Conservation (phyloP, 2,113 vertebrate species). For the Dipodomys stephensi region DNA sequence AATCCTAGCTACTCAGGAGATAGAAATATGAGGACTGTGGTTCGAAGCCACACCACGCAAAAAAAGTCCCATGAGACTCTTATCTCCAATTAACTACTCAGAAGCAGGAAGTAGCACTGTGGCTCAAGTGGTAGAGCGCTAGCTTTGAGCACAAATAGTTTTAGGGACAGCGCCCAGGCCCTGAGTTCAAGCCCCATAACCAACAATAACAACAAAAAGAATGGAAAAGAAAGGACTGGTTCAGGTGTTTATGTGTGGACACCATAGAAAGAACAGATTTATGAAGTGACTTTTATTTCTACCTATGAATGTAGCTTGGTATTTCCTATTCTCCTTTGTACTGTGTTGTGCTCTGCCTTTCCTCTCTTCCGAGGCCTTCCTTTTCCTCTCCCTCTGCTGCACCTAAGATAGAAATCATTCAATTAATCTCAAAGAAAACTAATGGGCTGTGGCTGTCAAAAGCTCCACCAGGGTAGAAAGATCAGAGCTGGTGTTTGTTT, state of each 20-base stretch:
- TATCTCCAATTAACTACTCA: too few relatives aligned
- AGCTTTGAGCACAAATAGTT: too few relatives aligned
- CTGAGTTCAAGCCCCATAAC: too few relatives aligned
- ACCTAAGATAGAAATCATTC: neutral
- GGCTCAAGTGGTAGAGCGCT: too few relatives aligned
- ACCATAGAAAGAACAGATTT: fast-evolving
- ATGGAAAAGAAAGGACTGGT: neutral
- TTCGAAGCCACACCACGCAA: too few relatives aligned
- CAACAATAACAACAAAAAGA: neutral
- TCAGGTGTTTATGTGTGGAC: neutral
- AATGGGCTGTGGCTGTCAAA: neutral
- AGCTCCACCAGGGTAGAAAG: neutral
- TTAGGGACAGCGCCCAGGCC: too few relatives aligned
- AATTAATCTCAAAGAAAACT: neutral
- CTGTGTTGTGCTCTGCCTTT: neutral
- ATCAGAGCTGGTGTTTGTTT: neutral
- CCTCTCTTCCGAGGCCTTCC: fast-evolving
- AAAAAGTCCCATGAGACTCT: too few relatives aligned
- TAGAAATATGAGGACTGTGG: too few relatives aligned
- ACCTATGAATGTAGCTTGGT: neutral
- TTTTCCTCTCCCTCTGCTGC: neutral
- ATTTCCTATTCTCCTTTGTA: neutral
- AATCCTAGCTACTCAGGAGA: too few relatives aligned
- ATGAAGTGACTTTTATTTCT: neutral
- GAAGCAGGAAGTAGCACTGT: too few relatives aligned